Percentiles rank a stretch among this genome's conserved stretches.
These are phyloP conservation scores for Anthopleura xanthogrammica DNA, from an alignment of 92 coral and sea anemone species.

Conservation along the genomic window DNA sequence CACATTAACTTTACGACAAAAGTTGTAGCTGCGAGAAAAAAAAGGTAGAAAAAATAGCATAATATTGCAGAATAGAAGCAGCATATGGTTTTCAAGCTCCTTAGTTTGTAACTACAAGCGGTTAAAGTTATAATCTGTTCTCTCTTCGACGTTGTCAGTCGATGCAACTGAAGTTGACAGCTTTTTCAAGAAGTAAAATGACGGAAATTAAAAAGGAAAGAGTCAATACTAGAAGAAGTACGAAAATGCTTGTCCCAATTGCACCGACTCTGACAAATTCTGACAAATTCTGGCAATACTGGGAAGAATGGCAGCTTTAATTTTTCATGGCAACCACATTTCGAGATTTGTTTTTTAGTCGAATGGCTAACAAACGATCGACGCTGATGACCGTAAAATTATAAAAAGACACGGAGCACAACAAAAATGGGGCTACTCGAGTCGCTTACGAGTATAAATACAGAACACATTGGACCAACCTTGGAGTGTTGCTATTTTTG, in stretches of 20 bases:
- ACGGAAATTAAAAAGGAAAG: background rate
- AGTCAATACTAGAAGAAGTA: background rate
- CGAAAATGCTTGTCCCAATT: background rate
- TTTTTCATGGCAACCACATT: conserved; percentile 8
- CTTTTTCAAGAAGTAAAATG: background rate
- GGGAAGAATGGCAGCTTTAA: background rate
- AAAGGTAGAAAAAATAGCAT: background rate
- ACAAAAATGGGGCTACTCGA: background rate
- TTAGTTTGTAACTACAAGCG: background rate
- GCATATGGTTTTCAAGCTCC: background rate
- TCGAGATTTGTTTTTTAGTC: conserved; percentile 2
- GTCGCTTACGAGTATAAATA: background rate
- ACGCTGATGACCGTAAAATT: conserved; percentile 16
- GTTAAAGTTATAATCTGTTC: background rate
- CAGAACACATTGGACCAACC: conserved; percentile 1
- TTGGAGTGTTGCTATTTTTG: background rate
- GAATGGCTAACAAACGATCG: conserved; percentile 17
- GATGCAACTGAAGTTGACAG: background rate
- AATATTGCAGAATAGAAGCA: background rate
- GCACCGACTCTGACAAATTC: background rate
- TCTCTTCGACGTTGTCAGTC: background rate
- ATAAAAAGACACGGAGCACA: conserved; percentile 20
- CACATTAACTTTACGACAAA: background rate
- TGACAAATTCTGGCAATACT: background rate
- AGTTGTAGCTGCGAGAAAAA: background rate